A percentile compares a stretch with the other conserved stretches of the same genome.
These are phyloP conservation scores for Crepidodera aurea DNA, from an alignment of 2,888 invertebrate species.

Conservation along the genomic window DNA sequence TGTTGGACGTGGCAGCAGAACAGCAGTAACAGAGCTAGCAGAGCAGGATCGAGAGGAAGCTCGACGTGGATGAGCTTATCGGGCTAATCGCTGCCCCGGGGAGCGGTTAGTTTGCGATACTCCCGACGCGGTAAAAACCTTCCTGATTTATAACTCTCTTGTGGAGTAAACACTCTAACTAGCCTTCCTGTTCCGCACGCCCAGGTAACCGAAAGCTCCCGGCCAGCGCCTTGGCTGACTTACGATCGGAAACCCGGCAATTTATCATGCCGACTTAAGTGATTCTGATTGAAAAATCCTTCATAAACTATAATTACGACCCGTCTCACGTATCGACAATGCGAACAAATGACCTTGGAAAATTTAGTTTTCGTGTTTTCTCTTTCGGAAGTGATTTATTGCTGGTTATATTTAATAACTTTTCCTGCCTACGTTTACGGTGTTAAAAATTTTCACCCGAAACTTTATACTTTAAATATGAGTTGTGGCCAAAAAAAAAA, in stretches of 20 bases:
- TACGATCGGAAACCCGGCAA: constrained; percentile 43
- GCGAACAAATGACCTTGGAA: constrained; percentile 26
- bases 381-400: constrained; percentile 18
- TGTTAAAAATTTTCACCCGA: too few relatives aligned
- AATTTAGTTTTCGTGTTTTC: constrained; percentile 27
- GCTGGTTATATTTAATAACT: not conserved
- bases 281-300: constrained; percentile 50
- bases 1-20: constrained; percentile 9
- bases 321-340: constrained; percentile 32
- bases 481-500: too few relatives aligned
- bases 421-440: not conserved
- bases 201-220: constrained; percentile 39
- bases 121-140: constrained; percentile 50
- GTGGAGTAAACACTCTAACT: constrained; percentile 53
- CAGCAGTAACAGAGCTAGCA: constrained; percentile 4
- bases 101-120: constrained; percentile 55
- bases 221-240: constrained; percentile 39
- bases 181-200: constrained; percentile 39
- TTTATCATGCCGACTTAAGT: constrained; percentile 49
- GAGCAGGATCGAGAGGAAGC: constrained; percentile 30
- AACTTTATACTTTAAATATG: too few relatives aligned
- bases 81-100: constrained; percentile 54
- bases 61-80: constrained; percentile 53
- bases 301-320: constrained; percentile 43
- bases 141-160: constrained; percentile 53